Percentiles rank a stretch among this genome's conserved stretches.
Conservation (phyloP, 1,140 invertebrate genomes). For the Vanessa atalanta region DNA sequence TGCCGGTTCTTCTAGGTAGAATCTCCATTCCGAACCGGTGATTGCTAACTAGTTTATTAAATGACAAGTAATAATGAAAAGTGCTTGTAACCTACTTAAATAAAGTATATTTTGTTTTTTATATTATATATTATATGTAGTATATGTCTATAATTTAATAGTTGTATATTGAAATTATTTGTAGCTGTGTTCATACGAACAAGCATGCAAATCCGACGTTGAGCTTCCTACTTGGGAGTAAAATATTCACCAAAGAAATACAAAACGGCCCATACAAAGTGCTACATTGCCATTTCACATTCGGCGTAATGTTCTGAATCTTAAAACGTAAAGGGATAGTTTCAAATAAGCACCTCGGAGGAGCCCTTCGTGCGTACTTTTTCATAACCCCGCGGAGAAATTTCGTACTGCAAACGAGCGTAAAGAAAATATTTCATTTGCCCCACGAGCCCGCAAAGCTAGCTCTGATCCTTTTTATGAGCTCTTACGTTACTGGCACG, state of each 20-base stretch:
- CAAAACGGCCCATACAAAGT: constrained; percentile 21
- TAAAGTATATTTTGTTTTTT: too few species aligned
- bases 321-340: constrained; percentile 48
- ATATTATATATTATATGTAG: too few species aligned
- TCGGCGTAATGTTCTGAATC: constrained; percentile 48
- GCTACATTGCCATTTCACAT: constrained; percentile 45
- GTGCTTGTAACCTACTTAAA: too few species aligned
- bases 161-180: too few species aligned
- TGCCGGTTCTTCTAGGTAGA: too few species aligned
- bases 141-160: too few species aligned
- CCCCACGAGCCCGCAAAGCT: constrained; percentile 57
- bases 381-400: constrained; percentile 45
- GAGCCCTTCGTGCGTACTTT: constrained; percentile 45
- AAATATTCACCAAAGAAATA: not conserved
- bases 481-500: constrained; percentile 47
- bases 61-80: too few species aligned
- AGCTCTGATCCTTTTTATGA: constrained; percentile 64
- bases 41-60: too few species aligned
- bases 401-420: constrained; percentile 50
- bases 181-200: too few species aligned
- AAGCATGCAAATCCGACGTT: too few species aligned
- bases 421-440: constrained; percentile 71
- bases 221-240: not conserved
- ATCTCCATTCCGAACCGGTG: too few species aligned
- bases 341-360: constrained; percentile 51